These are phyloP conservation scores for Leptopilina myrica DNA, from an alignment of 2,888 invertebrate species.

Conservation along the genomic window DNA sequence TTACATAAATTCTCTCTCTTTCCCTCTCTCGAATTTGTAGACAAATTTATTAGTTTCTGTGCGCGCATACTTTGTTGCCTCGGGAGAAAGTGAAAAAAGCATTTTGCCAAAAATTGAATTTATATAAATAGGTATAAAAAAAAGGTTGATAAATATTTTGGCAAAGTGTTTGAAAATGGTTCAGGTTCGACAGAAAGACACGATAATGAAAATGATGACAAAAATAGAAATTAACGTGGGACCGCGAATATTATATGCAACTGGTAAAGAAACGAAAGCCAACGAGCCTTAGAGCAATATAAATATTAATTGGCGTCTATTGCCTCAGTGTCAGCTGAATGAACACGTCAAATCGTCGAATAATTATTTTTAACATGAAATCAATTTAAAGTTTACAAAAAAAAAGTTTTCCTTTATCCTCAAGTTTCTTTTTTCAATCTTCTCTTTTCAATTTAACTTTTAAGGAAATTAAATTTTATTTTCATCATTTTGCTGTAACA, in stretches of 20 bases:
- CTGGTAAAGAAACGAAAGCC: not conserved
- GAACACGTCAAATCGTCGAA: constrained; percentile 3
- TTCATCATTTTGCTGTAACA: no score
- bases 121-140: no score
- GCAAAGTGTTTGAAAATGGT: constrained; percentile 9
- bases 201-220: constrained; percentile 18
- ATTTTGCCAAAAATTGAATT: not conserved
- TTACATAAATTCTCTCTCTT: no score
- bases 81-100: not conserved
- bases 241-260: not conserved
- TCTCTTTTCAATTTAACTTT: no score
- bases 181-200: not conserved
- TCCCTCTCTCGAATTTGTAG: no score
- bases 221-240: constrained; percentile 34
- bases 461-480: no score
- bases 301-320: constrained; percentile 27
- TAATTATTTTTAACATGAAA: constrained; percentile 6
- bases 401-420: not conserved
- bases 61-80: not conserved
- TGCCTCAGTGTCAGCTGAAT: constrained; percentile 14
- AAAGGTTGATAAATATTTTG: not conserved
- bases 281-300: constrained; percentile 4
- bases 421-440: not conserved
- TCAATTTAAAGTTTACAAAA: not conserved
- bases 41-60: not conserved